Base-by-base conservation (phyloP, 2,113 vertebrate genomes). In the Apus apus region DNA sequence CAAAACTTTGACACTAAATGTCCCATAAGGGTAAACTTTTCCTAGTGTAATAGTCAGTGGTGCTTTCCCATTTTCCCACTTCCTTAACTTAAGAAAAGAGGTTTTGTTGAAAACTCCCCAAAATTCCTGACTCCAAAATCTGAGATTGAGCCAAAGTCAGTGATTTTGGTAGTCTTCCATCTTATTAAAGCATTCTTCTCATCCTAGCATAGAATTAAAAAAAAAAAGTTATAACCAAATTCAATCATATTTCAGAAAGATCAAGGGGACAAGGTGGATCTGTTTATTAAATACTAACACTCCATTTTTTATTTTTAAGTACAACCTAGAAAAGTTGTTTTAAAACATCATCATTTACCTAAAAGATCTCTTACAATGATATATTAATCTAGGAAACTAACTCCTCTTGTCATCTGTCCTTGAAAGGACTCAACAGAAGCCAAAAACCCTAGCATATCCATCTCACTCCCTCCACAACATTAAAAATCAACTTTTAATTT, bases 381-480 rank as follows among this genome's bases (percentile, higher is more conserved):
- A 71, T 20, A 34, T 87, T 22, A 54, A 67, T 36, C 18, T 32
- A 8, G 34, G 23, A 48, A 90, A 82, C 26, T 62, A 86, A 30
- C 3, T 50, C 11, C 6, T 80, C 30, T 66, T 68, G 6, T 9
- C 8, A 5, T 66, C 29, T 90, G 38, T 48, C 27, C 14, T 80
- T 79, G 79, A 66, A 4, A 75, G 10, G 9, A 86, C 34, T 43
- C 50, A 73, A 77, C 3, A 53, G 34, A 87, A 72, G 25, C 9
- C 2, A 62, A 57, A 94, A 82, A n/a, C 3, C 0, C 1, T 21
- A 53, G 16, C 13, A 34, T 2, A 29, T 5, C 5, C 58, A 26
- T 48, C 8, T 88, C 16, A 15, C 5, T 68, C 26, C 20, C 9
- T 51, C 38, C 8, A 48, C 12, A 73, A 43, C 27, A 61, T 29